Evolutionary conservation across 2,888 invertebrate genomes (phyloP).

Genomic region (Linnaemya tessellans): DNA sequence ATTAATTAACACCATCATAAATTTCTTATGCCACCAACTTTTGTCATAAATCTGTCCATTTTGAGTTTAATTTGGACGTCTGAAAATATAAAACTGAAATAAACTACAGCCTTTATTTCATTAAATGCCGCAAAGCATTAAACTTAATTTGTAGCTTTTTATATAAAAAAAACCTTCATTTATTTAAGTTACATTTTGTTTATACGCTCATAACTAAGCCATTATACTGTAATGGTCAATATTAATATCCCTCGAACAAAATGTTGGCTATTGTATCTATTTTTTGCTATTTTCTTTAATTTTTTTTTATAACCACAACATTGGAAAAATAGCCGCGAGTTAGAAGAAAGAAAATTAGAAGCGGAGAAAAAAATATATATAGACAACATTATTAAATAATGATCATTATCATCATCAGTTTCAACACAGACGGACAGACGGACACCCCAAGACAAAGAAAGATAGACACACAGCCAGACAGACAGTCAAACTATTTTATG

Average conservation of each 20-base stretch:
- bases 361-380: not conserved
- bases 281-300: too few species aligned
- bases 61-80: constrained; percentile 19
- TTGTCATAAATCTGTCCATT: constrained; percentile 22
- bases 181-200: constrained; percentile 40
- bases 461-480: constrained; percentile 23
- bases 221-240: constrained; percentile 61
- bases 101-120: not conserved
- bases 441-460: not conserved
- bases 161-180: constrained; percentile 14
- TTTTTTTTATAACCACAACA: constrained; percentile 16
- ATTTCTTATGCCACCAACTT: constrained; percentile 12
- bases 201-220: constrained; percentile 20
- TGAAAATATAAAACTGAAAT: not conserved
- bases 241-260: constrained; percentile 60
- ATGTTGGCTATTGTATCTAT: constrained; percentile 12
- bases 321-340: constrained; percentile 52
- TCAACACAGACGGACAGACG: not conserved
- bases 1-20: not conserved
- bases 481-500: constrained; percentile 10
- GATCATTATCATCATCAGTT: constrained; percentile 46
- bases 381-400: constrained; percentile 58
- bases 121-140: constrained; percentile 38
- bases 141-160: constrained; percentile 15
- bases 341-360: constrained; percentile 30